A percentile compares a stretch with the other conserved stretches of the same genome.
phyloP scores from a whole-genome alignment of 2,113 vertebrate genomes.

The Himantopus leucocephalus region DNA sequence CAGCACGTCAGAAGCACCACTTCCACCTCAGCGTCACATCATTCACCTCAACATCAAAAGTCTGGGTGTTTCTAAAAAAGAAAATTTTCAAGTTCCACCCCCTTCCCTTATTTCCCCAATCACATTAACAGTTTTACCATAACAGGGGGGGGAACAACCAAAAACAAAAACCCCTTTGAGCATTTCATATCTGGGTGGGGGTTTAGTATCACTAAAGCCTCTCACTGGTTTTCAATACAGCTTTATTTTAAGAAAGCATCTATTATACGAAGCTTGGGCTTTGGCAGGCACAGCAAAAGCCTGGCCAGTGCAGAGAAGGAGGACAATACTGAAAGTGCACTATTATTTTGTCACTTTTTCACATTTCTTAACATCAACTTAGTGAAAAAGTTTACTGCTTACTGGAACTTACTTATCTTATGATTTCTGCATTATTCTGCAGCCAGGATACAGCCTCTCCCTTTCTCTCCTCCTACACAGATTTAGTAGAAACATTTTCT shows the following conservation, averaged over 20 bases:
- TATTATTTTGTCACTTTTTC: constrained; percentile 45
- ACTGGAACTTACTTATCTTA: constrained; percentile 19
- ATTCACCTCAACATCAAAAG: neutral
- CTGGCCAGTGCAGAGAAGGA: neutral
- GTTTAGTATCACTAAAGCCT: constrained; percentile 59
- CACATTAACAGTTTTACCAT: neutral
- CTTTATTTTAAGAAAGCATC: constrained; percentile 66
- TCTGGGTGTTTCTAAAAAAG: neutral
- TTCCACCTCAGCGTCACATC: neutral
- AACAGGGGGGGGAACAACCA: neutral
- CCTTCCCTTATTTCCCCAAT: neutral
- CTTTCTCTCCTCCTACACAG: constrained; percentile 51
- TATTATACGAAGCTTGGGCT: constrained; percentile 43
- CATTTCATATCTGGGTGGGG: constrained; percentile 54
- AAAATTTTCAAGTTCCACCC: neutral
- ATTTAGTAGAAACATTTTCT: constrained; percentile 32
- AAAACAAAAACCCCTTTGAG: constrained; percentile 43
- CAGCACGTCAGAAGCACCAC: neutral
- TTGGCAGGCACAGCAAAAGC: constrained; percentile 38
- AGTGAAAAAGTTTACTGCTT: constrained; percentile 6
- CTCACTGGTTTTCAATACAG: constrained; percentile 50
- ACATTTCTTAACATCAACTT: constrained; percentile 2
- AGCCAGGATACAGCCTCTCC: constrained; percentile 31
- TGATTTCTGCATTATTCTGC: constrained; percentile 30
- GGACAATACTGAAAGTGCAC: constrained; percentile 37